Conservation (phyloP, 2,888 invertebrate genomes). For the Drosophila incognita region DNA sequence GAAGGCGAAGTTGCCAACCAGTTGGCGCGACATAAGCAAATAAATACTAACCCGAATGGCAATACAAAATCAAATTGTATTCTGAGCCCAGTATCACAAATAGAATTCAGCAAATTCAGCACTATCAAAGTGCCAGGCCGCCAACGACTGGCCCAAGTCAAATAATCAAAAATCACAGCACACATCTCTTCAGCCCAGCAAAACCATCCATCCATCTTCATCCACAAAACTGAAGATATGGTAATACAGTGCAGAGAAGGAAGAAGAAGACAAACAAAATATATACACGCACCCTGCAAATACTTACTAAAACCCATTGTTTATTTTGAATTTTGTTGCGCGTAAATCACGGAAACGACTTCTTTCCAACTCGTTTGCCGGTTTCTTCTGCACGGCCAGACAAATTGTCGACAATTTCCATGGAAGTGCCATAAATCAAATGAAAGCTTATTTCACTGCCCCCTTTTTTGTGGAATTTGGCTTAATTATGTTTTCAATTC, state of each 20-base stretch:
- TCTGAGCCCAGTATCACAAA: conserved; percentile 13
- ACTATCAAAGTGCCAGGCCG: conserved; percentile 68
- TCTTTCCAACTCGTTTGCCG: conserved; percentile 54
- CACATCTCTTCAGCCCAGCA: not conserved
- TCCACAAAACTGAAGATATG: conserved; percentile 25
- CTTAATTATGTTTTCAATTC: conserved; percentile 59
- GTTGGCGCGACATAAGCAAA: conserved; percentile 74
- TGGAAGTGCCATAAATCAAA: conserved; percentile 77
- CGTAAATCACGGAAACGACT: conserved; percentile 76
- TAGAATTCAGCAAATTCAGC: conserved; percentile 63
- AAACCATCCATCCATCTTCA: conserved; percentile 10
- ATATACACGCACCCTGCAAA: conserved; percentile 35
- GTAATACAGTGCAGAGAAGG: conserved; percentile 18
- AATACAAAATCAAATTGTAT: conserved; percentile 28
- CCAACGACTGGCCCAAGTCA: conserved; percentile 57
- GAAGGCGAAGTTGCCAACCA: conserved; percentile 58
- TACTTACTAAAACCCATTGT: conserved; percentile 70
- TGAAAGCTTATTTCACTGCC: conserved; percentile 49
- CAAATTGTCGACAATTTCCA: conserved; percentile 78
- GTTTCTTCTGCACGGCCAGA: conserved; percentile 59
- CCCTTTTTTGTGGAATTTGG: conserved; percentile 55
- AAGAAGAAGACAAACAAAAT: not conserved
- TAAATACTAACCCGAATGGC: conserved; percentile 55
- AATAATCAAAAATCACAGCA: conserved; percentile 60
- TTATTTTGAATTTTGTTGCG: conserved; percentile 75